phyloP scores from a whole-genome alignment of 2,888 invertebrate genomes.

The Actias luna region DNA sequence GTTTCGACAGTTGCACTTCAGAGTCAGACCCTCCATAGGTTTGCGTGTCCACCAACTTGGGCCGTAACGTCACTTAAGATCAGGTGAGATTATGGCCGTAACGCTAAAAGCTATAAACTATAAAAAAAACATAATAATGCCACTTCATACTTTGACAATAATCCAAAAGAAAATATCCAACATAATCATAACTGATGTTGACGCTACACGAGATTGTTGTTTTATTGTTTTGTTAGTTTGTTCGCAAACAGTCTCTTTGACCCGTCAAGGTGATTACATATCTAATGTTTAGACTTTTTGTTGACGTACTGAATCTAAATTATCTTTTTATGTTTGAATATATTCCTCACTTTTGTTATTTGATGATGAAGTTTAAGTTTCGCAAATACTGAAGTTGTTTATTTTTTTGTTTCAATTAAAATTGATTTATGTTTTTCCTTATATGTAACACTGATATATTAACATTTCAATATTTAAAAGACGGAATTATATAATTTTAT shows the following conservation, averaged over 20 bases:
- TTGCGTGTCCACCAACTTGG: too few species aligned
- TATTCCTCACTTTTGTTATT: neutral
- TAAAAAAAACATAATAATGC: neutral
- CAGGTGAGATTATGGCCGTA: too few species aligned
- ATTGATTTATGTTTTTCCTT: too few species aligned
- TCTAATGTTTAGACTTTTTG: neutral
- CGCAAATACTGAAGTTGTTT: neutral
- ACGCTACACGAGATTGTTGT: conserved; percentile 1
- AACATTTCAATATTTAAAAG: too few species aligned
- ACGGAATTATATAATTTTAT: too few species aligned
- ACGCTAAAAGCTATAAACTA: too few species aligned
- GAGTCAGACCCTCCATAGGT: too few species aligned
- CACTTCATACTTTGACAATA: neutral
- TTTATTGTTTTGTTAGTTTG: conserved; percentile 3
- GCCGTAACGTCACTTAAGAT: too few species aligned
- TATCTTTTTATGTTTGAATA: neutral
- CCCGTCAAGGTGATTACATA: conserved; percentile 4
- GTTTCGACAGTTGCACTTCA: too few species aligned
- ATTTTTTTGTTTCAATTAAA: neutral
- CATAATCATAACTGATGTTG: neutral
- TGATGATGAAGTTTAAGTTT: too few species aligned
- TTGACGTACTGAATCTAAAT: neutral
- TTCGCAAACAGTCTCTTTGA: neutral
- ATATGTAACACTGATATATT: too few species aligned
- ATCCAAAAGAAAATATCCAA: neutral